Evolutionary conservation across 2,797 vertebrate species (phyloP).

Genomic region (Amblyopsis hoosieri): DNA sequence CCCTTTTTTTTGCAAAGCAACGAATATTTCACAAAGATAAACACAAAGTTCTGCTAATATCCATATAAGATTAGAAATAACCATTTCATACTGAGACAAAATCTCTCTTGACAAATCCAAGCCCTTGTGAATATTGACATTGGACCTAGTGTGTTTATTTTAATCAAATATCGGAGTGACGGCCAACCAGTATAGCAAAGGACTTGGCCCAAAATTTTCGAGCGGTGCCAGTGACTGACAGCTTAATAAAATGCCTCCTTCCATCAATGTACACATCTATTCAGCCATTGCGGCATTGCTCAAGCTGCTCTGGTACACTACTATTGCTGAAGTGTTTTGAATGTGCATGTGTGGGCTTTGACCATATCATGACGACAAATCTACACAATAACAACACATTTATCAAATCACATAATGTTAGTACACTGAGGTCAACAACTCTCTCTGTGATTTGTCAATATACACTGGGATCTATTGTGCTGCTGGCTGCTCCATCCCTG

Average conservation of each 20-base stretch:
- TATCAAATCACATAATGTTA: too few species aligned
- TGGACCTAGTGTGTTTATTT: neutral
- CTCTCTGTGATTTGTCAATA: too few species aligned
- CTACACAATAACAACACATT: too few species aligned
- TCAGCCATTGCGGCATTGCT: neutral
- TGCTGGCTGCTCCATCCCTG: too few species aligned
- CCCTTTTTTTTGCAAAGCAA: neutral
- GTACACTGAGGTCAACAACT: too few species aligned
- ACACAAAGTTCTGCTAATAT: neutral
- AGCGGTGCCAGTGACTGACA: neutral
- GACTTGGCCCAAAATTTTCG: neutral
- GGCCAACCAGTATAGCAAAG: neutral
- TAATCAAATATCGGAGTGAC: neutral
- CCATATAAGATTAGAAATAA: neutral
- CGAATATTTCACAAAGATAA: neutral
- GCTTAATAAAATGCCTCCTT: neutral
- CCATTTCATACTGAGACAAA: neutral
- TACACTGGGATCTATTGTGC: too few species aligned
- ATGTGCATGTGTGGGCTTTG: too few species aligned
- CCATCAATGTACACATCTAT: neutral
- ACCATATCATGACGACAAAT: too few species aligned
- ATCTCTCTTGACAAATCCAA: neutral
- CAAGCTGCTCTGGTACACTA: too few species aligned
- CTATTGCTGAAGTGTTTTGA: too few species aligned
- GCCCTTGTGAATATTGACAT: constrained; percentile 3